Evolutionary conservation across 2,797 vertebrate species (phyloP), one percentile per base, ranked within the genome.

Genomic region (Argyrosomus regius): DNA sequence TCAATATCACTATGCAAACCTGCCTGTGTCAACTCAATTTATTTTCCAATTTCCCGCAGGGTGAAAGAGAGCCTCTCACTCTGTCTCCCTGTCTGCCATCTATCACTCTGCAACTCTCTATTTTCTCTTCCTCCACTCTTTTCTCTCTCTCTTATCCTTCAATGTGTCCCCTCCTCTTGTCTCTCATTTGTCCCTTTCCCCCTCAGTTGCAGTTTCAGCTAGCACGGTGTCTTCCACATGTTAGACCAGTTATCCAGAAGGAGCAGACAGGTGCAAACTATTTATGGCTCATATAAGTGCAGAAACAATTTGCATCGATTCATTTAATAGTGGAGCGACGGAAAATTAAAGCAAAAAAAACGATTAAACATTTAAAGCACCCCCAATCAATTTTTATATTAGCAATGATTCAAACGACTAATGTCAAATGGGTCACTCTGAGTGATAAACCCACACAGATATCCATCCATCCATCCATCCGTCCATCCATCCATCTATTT

Each of bases 1-100:
- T 84, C 83, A 77, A 84, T 86, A 84, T 81, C 63, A n/a, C 89
- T 86, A 92, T 91, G 89, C 92, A 94, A 93, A 94, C 89, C 91
- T 81, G 80, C 71, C 89, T 82, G 80, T 92, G 90, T 94, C 93
- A 93, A 90, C 89, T 93, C 91, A 92, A 93, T 95, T 93, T 92
- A 95, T 94, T 95, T 95, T 91, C 88, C 91, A 92, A 92, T 94
- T 94, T 93, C 88, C 87, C 83, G 24, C 77, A 72, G 71, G 85
- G 88, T 87, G 87, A 91, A 74, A 87, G 66, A 85, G 67, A 61
- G 50, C 1, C 74, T 66, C 80, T 77, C 60, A 20, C 59, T 67
- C 62, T 63, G 72, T 61, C 26, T 62, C 48, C 26, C 53, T 11
- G 64, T 87, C 87, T 71, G 57, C 70, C 75, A 82, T 87, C 81